Percentiles rank a stretch among this genome's conserved stretches.
Conservation (phyloP, 2,113 vertebrate species). For the Galeopterus variegatus region DNA sequence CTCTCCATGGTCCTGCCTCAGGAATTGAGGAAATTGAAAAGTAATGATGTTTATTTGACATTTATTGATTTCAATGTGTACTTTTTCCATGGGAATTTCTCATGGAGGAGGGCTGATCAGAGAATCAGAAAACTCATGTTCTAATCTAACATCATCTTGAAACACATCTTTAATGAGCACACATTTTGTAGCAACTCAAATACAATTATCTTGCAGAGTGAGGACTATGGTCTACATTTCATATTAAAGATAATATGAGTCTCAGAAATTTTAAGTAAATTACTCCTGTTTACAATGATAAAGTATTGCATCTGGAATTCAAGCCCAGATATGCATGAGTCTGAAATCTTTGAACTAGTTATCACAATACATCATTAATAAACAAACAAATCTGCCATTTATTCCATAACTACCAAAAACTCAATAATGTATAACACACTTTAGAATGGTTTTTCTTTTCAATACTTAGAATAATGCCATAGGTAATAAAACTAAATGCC, state of each 20-base stretch:
- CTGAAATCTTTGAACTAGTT: not conserved
- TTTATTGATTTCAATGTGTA: not conserved
- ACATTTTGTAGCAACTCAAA: not conserved
- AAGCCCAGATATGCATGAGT: not conserved
- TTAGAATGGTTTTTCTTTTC: not conserved
- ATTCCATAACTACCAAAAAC: not conserved
- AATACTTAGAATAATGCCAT: not conserved
- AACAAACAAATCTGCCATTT: not conserved
- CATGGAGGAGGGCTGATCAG: not conserved
- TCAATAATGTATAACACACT: not conserved
- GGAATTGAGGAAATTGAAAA: not conserved
- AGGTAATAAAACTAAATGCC: not conserved
- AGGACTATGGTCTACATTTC: not conserved
- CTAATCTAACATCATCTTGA: not conserved
- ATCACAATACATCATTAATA: not conserved
- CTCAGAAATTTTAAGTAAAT: not conserved
- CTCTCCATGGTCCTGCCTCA: not conserved
- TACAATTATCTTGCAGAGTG: not conserved
- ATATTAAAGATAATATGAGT: not conserved
- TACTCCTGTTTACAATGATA: not conserved
- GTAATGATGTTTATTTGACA: not conserved
- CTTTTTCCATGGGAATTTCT: not conserved
- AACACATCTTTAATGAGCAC: not conserved
- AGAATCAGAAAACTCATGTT: not conserved
- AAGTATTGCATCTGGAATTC: not conserved